Percentiles rank a stretch among this genome's conserved stretches.
phyloP scores from a whole-genome alignment of 2,888 invertebrate genomes.

The Clivina fossor region DNA sequence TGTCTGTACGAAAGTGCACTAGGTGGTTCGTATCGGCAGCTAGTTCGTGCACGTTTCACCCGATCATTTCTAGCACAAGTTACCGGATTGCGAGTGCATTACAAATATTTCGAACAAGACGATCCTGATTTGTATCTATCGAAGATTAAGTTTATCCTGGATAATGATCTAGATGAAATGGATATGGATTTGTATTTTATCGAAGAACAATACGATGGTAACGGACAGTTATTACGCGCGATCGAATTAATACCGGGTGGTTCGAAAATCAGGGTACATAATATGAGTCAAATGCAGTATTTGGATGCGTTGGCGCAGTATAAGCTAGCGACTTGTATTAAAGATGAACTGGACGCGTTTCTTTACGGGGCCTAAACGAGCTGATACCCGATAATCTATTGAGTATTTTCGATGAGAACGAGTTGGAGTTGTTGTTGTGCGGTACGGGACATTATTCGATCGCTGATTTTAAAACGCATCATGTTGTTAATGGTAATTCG shows the following conservation, averaged over 20 bases:
- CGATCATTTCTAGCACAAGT: constrained; percentile 92
- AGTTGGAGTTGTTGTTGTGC: constrained; percentile 89
- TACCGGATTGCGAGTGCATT: constrained; percentile 89
- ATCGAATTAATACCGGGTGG: constrained; percentile 86
- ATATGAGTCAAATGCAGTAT: constrained; percentile 78
- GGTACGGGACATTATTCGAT: constrained; percentile 92
- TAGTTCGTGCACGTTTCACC: constrained; percentile 87
- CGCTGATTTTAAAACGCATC: constrained; percentile 86
- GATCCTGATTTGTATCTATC: constrained; percentile 90
- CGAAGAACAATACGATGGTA: constrained; percentile 83
- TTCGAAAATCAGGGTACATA: constrained; percentile 70
- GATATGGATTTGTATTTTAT: constrained; percentile 85
- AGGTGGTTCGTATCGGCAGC: constrained; percentile 84
- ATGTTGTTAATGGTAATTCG: constrained; percentile 79
- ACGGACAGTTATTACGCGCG: constrained; percentile 74
- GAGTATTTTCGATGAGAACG: constrained; percentile 94
- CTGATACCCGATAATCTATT: constrained; percentile 90
- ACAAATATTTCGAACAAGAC: constrained; percentile 95
- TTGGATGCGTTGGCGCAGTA: constrained; percentile 88
- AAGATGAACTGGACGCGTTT: constrained; percentile 85
- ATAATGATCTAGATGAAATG: constrained; percentile 79
- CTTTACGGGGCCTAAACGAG: constrained; percentile 84
- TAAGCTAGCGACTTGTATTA: constrained; percentile 77
- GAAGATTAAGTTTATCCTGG: constrained; percentile 91
- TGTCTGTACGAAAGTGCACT: constrained; percentile 92